phyloP scores from a whole-genome alignment of 2,797 vertebrate genomes.

The Okamejei kenojei region DNA sequence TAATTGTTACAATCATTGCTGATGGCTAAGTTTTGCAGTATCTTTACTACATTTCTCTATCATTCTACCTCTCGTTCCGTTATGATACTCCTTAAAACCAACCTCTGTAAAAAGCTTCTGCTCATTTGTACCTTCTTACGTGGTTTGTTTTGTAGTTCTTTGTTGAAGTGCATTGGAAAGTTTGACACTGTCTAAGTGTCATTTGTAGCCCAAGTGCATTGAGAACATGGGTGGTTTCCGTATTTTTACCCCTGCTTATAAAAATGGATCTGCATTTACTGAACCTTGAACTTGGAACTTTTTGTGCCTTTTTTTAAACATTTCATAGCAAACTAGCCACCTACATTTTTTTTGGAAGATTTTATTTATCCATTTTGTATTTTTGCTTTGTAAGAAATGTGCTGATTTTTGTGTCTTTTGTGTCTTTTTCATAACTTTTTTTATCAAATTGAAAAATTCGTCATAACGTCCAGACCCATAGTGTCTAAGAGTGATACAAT shows the following conservation, averaged over 20 bases:
- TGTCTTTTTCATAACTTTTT: no score
- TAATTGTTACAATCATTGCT: no score
- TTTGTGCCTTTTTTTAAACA: background rate
- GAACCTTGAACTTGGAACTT: background rate
- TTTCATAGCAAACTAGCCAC: background rate
- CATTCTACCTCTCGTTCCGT: no score
- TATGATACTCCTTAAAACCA: no score
- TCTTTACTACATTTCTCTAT: no score
- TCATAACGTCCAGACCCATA: background rate
- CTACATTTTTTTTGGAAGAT: background rate
- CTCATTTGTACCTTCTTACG: no score
- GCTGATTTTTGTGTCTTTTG: background rate
- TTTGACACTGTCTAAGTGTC: no score
- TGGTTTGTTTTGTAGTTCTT: no score
- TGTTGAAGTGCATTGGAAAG: no score
- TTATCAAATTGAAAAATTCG: background rate
- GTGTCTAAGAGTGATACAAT: no score
- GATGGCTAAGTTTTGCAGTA: no score
- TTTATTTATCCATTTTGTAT: background rate
- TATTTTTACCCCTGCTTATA: background rate
- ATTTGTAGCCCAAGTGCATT: background rate
- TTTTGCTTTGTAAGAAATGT: background rate
- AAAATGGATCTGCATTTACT: background rate
- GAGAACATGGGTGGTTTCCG: background rate
- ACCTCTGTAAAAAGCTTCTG: no score